A percentile compares a stretch with the other conserved stretches of the same genome.
Conservation (phyloP, 1,140 invertebrate species). For the Drosophila pectinifera region DNA sequence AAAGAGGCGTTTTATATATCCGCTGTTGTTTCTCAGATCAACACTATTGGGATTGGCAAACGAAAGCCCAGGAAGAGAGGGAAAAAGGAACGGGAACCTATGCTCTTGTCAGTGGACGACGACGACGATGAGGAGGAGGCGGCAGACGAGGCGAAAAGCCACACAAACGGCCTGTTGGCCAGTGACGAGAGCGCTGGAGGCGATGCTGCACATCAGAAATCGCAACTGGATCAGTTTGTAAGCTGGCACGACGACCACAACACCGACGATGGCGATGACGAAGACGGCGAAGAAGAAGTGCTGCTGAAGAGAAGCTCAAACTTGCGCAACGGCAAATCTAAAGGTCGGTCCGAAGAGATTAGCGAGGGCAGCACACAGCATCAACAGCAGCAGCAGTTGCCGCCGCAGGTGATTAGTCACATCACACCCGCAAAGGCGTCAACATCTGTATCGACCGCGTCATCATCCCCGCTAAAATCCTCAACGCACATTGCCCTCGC, state of each 20-base stretch:
- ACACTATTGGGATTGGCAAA: slow-evolving; percentile 71
- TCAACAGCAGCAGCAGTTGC: slow-evolving; percentile 22
- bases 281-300: slow-evolving; percentile 64
- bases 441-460: slow-evolving; percentile 34
- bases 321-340: slow-evolving; percentile 49
- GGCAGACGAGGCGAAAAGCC: slow-evolving; percentile 22
- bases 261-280: slow-evolving; percentile 51
- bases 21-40: slow-evolving; percentile 55
- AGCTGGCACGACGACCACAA: slow-evolving; percentile 36
- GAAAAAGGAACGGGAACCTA: slow-evolving; percentile 60
- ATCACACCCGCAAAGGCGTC: slow-evolving; percentile 49
- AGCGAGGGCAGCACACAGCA: slow-evolving; percentile 41
- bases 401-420: slow-evolving; percentile 59
- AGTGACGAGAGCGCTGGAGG: slow-evolving; percentile 38
- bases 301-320: slow-evolving; percentile 49
- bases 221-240: slow-evolving; percentile 48
- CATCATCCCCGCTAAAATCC: slow-evolving; percentile 63
- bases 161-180: slow-evolving; percentile 16
- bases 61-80: slow-evolving; percentile 52
- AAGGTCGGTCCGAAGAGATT: slow-evolving; percentile 48
- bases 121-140: slow-evolving; percentile 52
- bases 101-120: slow-evolving; percentile 75
- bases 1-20: background rate
- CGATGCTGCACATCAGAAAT: slow-evolving; percentile 41
- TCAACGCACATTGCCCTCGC: slow-evolving; percentile 41